These are phyloP conservation scores for Aphodius sticticus DNA, from an alignment of 2,888 invertebrate genomes.

Conservation along the genomic window DNA sequence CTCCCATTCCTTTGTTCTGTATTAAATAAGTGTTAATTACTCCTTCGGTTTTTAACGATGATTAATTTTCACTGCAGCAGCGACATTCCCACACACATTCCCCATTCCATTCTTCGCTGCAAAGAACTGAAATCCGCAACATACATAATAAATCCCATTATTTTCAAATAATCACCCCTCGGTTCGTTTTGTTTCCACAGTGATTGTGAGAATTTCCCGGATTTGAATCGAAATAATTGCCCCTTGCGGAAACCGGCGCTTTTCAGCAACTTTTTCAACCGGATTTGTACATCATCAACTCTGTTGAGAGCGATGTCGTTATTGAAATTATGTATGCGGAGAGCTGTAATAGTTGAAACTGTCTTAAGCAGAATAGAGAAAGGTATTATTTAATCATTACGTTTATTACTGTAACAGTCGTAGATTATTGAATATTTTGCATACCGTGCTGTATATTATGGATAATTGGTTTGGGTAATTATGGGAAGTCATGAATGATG, in stretches of 20 bases:
- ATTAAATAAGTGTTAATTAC: not conserved
- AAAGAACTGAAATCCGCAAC: not conserved
- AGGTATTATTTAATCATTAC: not conserved
- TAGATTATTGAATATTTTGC: not conserved
- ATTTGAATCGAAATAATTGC: not conserved
- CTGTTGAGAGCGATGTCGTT: not conserved
- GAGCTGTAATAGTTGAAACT: not conserved
- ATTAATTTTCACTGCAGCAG: not conserved
- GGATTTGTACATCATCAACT: not conserved
- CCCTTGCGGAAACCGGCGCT: not conserved
- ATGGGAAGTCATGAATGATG: not conserved
- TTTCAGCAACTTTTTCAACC: not conserved
- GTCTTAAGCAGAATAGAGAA: not conserved
- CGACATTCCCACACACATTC: not conserved
- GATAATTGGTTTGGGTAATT: not conserved
- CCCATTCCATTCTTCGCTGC: not conserved
- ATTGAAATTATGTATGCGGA: not conserved
- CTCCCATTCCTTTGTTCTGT: not conserved
- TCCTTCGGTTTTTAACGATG: not conserved
- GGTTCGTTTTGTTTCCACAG: not conserved
- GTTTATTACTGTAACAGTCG: not conserved
- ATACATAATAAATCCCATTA: not conserved
- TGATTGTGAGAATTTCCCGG: not conserved
- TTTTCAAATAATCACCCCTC: slow-evolving; percentile 4
- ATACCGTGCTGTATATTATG: not conserved